Evolutionary conservation across 2,888 invertebrate genomes (phyloP), one percentile per base, ranked within the genome.

Genomic region (Latrodectus elegans): DNA sequence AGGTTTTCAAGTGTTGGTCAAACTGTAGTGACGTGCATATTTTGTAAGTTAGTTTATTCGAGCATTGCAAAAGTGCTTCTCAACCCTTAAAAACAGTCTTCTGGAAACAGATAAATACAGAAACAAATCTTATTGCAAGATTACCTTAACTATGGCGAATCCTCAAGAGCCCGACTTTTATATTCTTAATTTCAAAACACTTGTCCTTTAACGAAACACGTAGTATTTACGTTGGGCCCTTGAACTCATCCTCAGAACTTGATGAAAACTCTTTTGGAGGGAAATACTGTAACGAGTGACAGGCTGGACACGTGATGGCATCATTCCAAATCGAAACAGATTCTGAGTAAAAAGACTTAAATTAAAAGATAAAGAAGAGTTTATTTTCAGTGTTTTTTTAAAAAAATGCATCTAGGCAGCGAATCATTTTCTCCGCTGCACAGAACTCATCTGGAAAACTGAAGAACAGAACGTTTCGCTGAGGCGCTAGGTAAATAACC

Each of bases 291-390:
- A 72, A 17, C 12, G 64, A 26, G 51, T n/a, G 72, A 67, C 17
- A 60, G 64, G 52, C 79, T 72, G 52, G 60, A 52, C 84, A 78
- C 78, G 77, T 73, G 51, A 75, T 85, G 85, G 85, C 85, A 22
- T 9, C 3, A 15, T 17, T 85, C 84, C 84, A 84, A 83, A 75
- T 64, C 17, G 70, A 70, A 51, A 38, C 38, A 10, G 55, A 53
- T 85, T 80, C 80, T 60, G n/a, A 49, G 64, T 68, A 84, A 80
- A 80, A 51, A 67, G 49, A 67, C 60, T 53, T 49, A 77, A 79
- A 84, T 75, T 78, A 79, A 78, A 73, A 67, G 72, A 52, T 70
- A 79, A 79, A 71, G 73, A 71, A 70, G 71, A 14, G 51, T 8
- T 78, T 74, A 55, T 74, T 55, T 74, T 71, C 49, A n/a, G 38